A percentile compares a stretch with the other conserved stretches of the same genome.
phyloP scores from a whole-genome alignment of 2,888 invertebrate species.

The Cancer borealis region DNA sequence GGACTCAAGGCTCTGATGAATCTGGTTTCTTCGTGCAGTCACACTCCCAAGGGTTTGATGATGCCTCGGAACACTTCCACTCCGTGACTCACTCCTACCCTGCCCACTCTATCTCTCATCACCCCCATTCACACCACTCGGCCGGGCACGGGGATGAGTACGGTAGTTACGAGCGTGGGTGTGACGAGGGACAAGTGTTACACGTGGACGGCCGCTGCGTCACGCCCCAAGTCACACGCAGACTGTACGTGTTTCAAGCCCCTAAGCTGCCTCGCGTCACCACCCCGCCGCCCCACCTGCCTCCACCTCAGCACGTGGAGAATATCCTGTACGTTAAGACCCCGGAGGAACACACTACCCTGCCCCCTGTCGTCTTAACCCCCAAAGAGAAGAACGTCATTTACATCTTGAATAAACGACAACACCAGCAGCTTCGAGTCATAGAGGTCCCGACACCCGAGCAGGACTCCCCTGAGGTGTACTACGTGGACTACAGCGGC shows the following conservation, averaged over 20 bases:
- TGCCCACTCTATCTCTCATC: neutral
- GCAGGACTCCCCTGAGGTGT: neutral
- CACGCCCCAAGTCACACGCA: neutral
- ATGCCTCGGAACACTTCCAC: neutral
- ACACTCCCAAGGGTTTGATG: neutral
- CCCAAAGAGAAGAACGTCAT: neutral
- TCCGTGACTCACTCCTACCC: neutral
- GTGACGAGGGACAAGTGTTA: neutral
- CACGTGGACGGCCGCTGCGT: slow-evolving; percentile 8
- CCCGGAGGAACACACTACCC: neutral
- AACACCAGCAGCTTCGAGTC: neutral
- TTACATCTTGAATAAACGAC: neutral
- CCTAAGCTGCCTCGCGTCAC: neutral
- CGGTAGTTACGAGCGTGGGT: neutral
- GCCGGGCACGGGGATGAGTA: neutral
- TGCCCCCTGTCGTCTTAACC: neutral
- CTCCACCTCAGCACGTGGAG: neutral
- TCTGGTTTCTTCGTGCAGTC: neutral
- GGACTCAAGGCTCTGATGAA: neutral
- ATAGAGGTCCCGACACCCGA: neutral
- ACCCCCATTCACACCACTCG: neutral
- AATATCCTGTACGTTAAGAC: neutral
- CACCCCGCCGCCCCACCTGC: neutral
- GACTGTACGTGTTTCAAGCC: neutral
- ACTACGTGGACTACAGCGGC: neutral